Percentiles rank a stretch among this genome's conserved stretches.
Conservation (phyloP, 2,113 vertebrate genomes). For the Beaufortia kweichowensis region DNA sequence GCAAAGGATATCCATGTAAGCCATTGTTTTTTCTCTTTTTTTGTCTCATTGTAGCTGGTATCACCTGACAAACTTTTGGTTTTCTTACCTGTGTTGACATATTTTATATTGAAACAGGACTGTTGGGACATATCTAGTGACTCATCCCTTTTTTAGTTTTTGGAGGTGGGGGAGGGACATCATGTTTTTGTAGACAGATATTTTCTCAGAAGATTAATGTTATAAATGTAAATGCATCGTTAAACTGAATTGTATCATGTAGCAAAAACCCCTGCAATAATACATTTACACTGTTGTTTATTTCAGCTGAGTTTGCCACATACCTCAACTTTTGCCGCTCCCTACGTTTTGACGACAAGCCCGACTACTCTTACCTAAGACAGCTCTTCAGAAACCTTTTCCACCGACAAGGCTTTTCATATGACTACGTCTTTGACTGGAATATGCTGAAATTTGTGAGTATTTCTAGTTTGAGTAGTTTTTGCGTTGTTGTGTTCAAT, state of each 20-base stretch:
- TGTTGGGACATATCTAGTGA: too few species aligned
- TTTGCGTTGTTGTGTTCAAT: neutral
- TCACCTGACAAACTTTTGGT: too few species aligned
- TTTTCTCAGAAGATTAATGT: too few species aligned
- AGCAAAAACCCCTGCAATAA: too few species aligned
- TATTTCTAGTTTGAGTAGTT: slow-evolving; percentile 47
- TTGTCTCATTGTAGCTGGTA: neutral
- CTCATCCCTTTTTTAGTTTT: too few species aligned
- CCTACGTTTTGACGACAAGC: slow-evolving; percentile 94
- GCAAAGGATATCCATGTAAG: slow-evolving; percentile 97
- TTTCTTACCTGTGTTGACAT: too few species aligned
- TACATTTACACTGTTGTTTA: neutral
- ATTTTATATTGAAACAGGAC: too few species aligned
- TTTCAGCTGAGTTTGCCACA: slow-evolving; percentile 91
- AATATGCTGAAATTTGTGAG: slow-evolving; percentile 98
- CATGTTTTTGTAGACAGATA: too few species aligned
- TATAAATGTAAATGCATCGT: too few species aligned
- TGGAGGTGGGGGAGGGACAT: too few species aligned
- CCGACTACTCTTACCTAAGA: slow-evolving; percentile 94
- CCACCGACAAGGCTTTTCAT: slow-evolving; percentile 95
- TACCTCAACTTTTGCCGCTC: slow-evolving; percentile 98
- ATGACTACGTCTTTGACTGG: slow-evolving; percentile 98
- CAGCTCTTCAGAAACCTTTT: slow-evolving; percentile 97
- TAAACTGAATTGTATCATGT: too few species aligned
- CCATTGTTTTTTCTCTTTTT: slow-evolving; percentile 46